Conservation (phyloP, 2,797 vertebrate genomes). For the Agapornis canus region DNA sequence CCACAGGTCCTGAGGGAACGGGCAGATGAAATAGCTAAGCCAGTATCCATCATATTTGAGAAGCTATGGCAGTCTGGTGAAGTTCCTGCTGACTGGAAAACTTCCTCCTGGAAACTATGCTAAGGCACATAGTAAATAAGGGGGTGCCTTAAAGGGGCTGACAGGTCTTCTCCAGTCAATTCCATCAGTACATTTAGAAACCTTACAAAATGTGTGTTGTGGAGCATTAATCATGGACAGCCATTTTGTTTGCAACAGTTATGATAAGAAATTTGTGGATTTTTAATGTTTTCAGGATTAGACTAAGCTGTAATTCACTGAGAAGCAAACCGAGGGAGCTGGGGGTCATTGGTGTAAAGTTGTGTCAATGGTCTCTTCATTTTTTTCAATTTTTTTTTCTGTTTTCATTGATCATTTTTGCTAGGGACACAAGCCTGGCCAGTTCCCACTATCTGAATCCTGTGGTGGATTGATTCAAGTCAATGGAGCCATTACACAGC, state of each 20-base stretch:
- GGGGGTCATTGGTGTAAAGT: not conserved
- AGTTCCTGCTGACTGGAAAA: not conserved
- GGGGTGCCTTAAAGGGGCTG: not conserved
- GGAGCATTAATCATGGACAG: not conserved
- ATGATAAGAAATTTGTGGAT: not conserved
- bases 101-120: not conserved
- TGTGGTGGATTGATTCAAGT: conserved; percentile 46
- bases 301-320: not conserved
- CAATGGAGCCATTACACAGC: conserved; percentile 39
- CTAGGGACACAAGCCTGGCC: conserved; percentile 58
- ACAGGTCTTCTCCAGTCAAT: not conserved
- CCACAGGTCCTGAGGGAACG: not conserved
- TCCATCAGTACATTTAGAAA: not conserved
- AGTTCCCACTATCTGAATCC: not conserved
- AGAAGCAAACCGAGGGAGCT: not conserved
- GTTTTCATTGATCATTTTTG: not conserved
- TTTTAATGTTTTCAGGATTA: not conserved
- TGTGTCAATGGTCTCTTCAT: not conserved
- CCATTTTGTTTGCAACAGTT: not conserved
- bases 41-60: not conserved
- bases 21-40: not conserved
- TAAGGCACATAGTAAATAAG: not conserved
- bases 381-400: not conserved
- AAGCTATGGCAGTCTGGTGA: not conserved
- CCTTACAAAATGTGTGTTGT: not conserved